Percentiles rank a stretch among this genome's conserved stretches.
Evolutionary conservation across 2,797 vertebrate species (phyloP).

Genomic region (Paramormyrops hopkinsi): DNA sequence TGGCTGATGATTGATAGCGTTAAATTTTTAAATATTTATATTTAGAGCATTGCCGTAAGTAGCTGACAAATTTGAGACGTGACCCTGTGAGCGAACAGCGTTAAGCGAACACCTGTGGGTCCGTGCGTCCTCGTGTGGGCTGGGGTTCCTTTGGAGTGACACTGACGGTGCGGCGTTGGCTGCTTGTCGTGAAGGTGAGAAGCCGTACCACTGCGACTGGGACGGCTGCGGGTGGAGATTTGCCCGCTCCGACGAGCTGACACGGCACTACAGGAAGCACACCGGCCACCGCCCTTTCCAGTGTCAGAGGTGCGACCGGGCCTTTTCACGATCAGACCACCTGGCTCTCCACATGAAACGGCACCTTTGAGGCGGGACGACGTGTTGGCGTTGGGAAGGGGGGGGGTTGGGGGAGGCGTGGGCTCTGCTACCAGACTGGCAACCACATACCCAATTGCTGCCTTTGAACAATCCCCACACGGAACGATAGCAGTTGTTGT

Average conservation of each 20-base stretch:
- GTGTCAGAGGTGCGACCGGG: conserved; percentile 74
- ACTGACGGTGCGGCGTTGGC: neutral
- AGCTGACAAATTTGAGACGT: neutral
- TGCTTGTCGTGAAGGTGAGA: conserved; percentile 61
- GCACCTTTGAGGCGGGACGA: conserved; percentile 58
- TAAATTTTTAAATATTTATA: neutral
- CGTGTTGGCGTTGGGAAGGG: neutral
- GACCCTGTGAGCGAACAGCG: neutral
- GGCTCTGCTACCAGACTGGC: neutral
- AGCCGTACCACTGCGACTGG: conserved; percentile 79
- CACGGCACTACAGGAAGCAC: conserved; percentile 75
- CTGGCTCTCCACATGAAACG: conserved; percentile 77
- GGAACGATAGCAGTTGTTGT: conserved; percentile 67
- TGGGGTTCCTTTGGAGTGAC: neutral
- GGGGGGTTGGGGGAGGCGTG: neutral
- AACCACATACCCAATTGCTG: conserved; percentile 49
- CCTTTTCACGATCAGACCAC: conserved; percentile 76
- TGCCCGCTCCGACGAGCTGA: conserved; percentile 74
- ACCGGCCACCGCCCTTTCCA: conserved; percentile 73
- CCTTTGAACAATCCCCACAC: conserved; percentile 63
- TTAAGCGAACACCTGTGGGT: neutral
- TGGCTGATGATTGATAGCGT: neutral
- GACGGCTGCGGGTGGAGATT: conserved; percentile 79
- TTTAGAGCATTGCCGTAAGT: neutral
- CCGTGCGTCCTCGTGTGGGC: neutral